phyloP scores from a whole-genome alignment of 2,888 invertebrate species.

The Hedychridium roseum region DNA sequence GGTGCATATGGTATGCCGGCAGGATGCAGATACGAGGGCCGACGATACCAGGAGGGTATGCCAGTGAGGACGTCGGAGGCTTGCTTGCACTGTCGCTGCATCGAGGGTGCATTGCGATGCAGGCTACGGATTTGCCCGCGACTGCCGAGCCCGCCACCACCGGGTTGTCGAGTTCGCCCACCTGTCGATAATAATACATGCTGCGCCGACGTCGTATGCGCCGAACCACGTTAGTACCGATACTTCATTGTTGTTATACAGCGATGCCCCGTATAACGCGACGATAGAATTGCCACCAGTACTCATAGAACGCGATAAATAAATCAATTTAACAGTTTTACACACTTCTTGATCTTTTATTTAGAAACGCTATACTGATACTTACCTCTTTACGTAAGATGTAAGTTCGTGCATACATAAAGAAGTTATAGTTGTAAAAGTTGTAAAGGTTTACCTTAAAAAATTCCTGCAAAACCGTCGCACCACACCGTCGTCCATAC shows the following conservation, averaged over 20 bases:
- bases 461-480: too few species aligned
- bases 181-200: slow-evolving; percentile 75
- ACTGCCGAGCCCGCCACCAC: slow-evolving; percentile 78
- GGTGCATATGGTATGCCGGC: slow-evolving; percentile 26
- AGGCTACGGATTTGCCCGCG: slow-evolving; percentile 79
- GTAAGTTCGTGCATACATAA: too few species aligned
- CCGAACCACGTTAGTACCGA: slow-evolving; percentile 67
- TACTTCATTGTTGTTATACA: neutral
- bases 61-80: slow-evolving; percentile 76
- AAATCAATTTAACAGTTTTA: too few species aligned
- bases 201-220: slow-evolving; percentile 82
- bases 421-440: too few species aligned
- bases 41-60: slow-evolving; percentile 72
- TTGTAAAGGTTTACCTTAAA: too few species aligned
- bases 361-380: too few species aligned
- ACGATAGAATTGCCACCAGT: too few species aligned
- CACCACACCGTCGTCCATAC: too few species aligned
- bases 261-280: too few species aligned
- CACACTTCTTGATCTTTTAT: too few species aligned
- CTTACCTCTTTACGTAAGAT: too few species aligned
- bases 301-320: too few species aligned
- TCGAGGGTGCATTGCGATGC: slow-evolving; percentile 76
- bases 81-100: slow-evolving; percentile 81
- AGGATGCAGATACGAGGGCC: slow-evolving; percentile 80
- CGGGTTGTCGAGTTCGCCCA: slow-evolving; percentile 72